These are phyloP conservation scores for Grammomys dolichurus DNA, from an alignment of 2,113 vertebrate genomes.

Conservation along the genomic window DNA sequence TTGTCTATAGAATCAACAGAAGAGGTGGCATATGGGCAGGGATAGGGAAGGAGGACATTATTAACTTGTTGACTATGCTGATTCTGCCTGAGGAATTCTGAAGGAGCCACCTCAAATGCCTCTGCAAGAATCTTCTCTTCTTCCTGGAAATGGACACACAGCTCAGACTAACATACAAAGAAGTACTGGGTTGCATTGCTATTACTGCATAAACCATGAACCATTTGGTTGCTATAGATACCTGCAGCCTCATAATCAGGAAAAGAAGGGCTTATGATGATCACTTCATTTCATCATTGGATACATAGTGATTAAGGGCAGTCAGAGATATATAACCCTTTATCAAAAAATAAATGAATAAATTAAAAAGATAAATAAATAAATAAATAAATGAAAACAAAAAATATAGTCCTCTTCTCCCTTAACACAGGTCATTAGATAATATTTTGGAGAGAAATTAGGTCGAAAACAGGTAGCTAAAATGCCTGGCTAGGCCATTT, in stretches of 20 bases:
- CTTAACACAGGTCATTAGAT: background rate
- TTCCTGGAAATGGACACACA: background rate
- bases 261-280: rapidly evolving
- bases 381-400: no score
- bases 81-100: background rate
- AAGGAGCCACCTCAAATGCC: background rate
- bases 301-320: background rate
- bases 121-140: background rate
- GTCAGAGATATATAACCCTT: background rate
- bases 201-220: background rate
- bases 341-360: background rate
- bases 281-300: background rate
- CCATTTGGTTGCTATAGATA: no score
- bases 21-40: rapidly evolving
- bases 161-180: background rate
- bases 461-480: background rate
- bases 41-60: background rate
- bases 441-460: background rate
- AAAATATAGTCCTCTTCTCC: background rate
- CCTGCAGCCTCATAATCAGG: no score
- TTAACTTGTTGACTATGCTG: background rate
- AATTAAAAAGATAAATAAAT: background rate
- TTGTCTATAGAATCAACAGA: background rate
- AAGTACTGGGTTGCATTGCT: background rate
- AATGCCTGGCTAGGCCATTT: background rate